Evolutionary conservation across 2,888 invertebrate species (phyloP).

Genomic region (Petrophora chlorosata): DNA sequence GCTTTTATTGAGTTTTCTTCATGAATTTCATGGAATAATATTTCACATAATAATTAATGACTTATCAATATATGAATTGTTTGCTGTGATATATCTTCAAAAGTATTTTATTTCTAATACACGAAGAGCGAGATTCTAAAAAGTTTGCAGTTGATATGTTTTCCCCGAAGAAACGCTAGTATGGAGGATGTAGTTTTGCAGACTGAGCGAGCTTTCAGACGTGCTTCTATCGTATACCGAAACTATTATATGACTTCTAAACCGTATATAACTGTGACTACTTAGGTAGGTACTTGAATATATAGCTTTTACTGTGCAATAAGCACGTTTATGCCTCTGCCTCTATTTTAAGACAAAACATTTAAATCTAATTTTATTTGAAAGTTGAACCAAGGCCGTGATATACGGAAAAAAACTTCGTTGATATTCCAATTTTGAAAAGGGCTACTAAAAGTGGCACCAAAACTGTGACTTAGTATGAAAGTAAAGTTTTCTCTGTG

Average conservation of each 20-base stretch:
- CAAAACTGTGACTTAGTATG: too few species aligned
- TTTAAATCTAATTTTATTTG: too few species aligned
- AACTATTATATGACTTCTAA: slow-evolving; percentile 22
- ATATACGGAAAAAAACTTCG: too few species aligned
- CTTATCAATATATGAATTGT: neutral
- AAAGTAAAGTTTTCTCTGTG: too few species aligned
- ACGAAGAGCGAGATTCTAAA: slow-evolving; percentile 46
- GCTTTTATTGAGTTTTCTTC: neutral
- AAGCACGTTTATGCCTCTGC: slow-evolving; percentile 9
- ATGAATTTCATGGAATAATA: neutral
- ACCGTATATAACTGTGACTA: slow-evolving; percentile 7
- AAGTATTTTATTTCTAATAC: slow-evolving; percentile 41
- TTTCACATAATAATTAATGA: neutral
- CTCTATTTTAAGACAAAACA: too few species aligned
- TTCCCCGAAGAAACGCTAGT: slow-evolving; percentile 46
- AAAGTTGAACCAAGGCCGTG: too few species aligned
- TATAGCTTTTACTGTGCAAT: slow-evolving; percentile 3
- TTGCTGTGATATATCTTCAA: slow-evolving; percentile 15
- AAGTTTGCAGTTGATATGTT: slow-evolving; percentile 55
- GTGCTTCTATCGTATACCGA: slow-evolving; percentile 22
- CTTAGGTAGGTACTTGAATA: neutral
- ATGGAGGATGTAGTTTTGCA: slow-evolving; percentile 37
- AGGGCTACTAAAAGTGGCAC: too few species aligned
- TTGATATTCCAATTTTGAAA: too few species aligned
- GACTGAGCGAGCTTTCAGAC: slow-evolving; percentile 33